phyloP scores from a whole-genome alignment of 2,113 vertebrate genomes.

The Coracopsis vasa region DNA sequence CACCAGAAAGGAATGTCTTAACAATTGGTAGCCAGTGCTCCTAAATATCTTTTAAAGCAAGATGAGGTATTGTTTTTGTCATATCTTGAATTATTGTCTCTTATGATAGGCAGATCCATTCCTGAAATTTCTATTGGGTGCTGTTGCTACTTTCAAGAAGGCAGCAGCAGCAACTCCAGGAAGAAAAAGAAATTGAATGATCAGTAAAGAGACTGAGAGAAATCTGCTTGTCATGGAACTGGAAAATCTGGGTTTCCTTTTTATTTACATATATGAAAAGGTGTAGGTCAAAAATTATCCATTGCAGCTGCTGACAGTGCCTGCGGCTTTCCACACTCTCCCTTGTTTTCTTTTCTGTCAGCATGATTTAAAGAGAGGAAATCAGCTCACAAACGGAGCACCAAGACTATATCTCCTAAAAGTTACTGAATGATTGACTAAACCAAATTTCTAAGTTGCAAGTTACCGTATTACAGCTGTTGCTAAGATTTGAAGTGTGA shows the following conservation, averaged over 20 bases:
- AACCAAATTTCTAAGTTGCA: not conserved
- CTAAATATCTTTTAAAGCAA: not conserved
- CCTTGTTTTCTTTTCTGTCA: not conserved
- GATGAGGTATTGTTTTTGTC: not conserved
- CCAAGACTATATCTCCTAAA: not conserved
- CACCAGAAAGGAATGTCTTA: not conserved
- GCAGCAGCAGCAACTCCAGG: not conserved
- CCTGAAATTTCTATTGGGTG: not conserved
- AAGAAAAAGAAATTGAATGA: not conserved
- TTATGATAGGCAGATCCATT: not conserved
- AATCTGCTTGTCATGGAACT: not conserved
- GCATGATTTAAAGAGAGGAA: not conserved
- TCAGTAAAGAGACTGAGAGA: not conserved
- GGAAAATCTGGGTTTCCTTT: not conserved
- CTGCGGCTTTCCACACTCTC: not conserved
- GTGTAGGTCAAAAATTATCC: not conserved
- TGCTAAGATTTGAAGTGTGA: not conserved
- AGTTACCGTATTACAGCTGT: not conserved
- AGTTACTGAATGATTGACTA: not conserved
- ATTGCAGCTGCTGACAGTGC: not conserved
- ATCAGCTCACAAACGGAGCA: not conserved
- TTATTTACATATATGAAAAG: not conserved
- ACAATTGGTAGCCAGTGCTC: not conserved
- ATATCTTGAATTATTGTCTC: not conserved
- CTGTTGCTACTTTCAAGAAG: not conserved